Evolutionary conservation across 1,140 invertebrate genomes (phyloP).

Genomic region (Euglossa dilemma): DNA sequence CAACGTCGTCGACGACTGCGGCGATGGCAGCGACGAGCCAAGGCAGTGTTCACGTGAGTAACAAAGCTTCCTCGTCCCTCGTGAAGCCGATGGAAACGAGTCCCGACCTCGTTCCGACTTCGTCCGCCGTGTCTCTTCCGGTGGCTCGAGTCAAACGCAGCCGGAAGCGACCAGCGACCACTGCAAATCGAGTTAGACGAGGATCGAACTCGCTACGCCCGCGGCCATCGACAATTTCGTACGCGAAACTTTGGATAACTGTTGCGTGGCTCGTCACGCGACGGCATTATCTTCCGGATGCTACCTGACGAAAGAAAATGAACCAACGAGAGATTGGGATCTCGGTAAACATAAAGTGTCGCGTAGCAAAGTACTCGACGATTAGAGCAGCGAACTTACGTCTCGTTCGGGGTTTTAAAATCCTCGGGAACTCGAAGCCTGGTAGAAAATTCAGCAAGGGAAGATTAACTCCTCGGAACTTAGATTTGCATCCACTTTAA

Average conservation of each 20-base stretch:
- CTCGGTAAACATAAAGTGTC: too few relatives aligned
- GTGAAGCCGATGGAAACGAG: background rate
- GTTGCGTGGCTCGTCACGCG: background rate
- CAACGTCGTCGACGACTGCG: slow-evolving; percentile 92
- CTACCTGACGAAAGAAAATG: background rate
- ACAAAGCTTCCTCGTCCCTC: too few relatives aligned
- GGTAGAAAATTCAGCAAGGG: too few relatives aligned
- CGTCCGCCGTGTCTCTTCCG: background rate
- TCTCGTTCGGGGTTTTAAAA: background rate
- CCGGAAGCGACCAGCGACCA: background rate
- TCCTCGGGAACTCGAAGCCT: background rate
- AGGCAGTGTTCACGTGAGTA: slow-evolving; percentile 93
- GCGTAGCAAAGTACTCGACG: too few relatives aligned
- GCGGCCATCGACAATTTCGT: background rate
- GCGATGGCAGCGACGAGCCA: slow-evolving; percentile 92
- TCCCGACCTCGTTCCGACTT: background rate
- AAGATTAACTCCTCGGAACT: too few relatives aligned
- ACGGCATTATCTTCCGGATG: background rate
- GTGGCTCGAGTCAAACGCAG: slow-evolving; percentile 10
- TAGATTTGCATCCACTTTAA: too few relatives aligned
- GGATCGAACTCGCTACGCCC: background rate
- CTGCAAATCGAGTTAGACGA: slow-evolving; percentile 6
- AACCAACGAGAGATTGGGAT: too few relatives aligned
- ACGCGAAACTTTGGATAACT: slow-evolving; percentile 8
- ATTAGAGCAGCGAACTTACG: too few relatives aligned